Percentiles rank a stretch among this genome's conserved stretches.
phyloP scores from a whole-genome alignment of 2,797 vertebrate species.

The Agapornis canus region DNA sequence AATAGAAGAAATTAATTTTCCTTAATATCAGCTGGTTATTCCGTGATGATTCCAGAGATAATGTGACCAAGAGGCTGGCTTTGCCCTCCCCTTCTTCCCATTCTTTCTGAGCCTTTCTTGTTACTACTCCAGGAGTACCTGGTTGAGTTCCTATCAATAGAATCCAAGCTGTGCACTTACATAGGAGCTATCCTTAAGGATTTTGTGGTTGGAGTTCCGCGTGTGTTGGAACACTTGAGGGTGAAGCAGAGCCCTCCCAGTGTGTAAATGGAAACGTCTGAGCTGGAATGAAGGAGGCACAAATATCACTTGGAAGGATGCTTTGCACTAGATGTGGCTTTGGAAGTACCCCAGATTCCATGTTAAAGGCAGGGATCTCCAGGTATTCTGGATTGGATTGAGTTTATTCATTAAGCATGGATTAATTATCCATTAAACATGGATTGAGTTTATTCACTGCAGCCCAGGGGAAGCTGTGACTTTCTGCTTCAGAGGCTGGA shows the following conservation, averaged over 20 bases:
- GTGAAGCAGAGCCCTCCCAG: neutral
- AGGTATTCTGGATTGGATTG: fast-evolving
- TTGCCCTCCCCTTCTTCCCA: neutral
- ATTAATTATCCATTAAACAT: too few species aligned
- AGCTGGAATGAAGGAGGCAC: neutral
- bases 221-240: neutral
- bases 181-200: neutral
- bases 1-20: constrained; percentile 56
- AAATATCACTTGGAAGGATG: fast-evolving
- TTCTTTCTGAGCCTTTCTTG: neutral
- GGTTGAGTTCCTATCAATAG: neutral
- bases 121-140: neutral
- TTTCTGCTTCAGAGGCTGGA: fast-evolving
- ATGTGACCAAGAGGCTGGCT: neutral
- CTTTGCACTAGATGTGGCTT: fast-evolving
- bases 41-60: neutral
- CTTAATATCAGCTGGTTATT: neutral
- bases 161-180: neutral
- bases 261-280: fast-evolving
- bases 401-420: neutral
- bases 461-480: fast-evolving
- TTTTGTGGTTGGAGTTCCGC: neutral
- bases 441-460: neutral
- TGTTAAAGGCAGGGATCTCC: neutral
- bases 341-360: neutral